Percentiles rank a stretch among this genome's conserved stretches.
Evolutionary conservation across 2,797 vertebrate species (phyloP).

Genomic region (Psittacula derbiana): DNA sequence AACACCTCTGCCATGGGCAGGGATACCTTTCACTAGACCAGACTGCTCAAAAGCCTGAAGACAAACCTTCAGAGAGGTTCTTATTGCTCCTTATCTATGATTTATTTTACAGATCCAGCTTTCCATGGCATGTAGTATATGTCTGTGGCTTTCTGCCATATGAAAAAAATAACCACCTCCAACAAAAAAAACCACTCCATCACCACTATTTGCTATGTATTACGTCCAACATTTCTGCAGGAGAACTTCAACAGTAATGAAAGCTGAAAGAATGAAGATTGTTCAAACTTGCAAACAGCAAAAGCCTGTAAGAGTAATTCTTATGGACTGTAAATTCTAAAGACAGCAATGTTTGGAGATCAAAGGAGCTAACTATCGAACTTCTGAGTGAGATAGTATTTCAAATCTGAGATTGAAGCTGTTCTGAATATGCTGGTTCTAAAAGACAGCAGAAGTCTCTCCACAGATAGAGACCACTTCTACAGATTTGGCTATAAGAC

Average conservation of each 20-base stretch:
- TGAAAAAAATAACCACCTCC: background rate
- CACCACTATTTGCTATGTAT: background rate
- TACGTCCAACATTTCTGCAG: background rate
- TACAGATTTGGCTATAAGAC: background rate
- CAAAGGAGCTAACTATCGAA: background rate
- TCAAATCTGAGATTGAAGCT: background rate
- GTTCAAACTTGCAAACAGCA: background rate
- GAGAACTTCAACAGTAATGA: background rate
- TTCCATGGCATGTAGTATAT: background rate
- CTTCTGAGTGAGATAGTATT: background rate
- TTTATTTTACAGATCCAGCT: background rate
- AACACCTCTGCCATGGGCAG: background rate
- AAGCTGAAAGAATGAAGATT: background rate
- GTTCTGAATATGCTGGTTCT: background rate
- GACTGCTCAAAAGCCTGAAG: background rate
- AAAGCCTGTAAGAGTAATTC: background rate
- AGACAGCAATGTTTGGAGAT: background rate
- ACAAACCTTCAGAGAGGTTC: background rate
- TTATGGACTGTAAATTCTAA: background rate
- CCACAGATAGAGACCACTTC: background rate
- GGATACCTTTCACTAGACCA: background rate
- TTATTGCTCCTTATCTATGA: background rate
- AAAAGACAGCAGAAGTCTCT: background rate
- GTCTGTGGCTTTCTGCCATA: background rate
- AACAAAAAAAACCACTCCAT: background rate